Evolutionary conservation across 1,140 invertebrate genomes (phyloP), one percentile per base, ranked within the genome.

Genomic region (Adoxophyes honmai): DNA sequence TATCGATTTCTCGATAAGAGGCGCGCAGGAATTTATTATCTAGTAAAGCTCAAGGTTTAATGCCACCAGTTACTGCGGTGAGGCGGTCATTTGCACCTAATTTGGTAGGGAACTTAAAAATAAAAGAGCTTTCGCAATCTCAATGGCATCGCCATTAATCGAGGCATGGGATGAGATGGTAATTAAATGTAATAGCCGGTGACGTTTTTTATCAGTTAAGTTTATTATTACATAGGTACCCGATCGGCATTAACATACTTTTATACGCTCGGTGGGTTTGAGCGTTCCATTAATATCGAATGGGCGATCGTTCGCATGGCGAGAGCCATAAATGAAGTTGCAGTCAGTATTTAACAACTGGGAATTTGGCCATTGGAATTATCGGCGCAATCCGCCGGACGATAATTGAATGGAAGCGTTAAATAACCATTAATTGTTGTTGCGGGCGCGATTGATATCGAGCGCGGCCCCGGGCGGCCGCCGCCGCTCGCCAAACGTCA

Each of bases 341-440:
- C 58, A 13, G 58, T 52, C 59, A 57, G 67, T 75, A 76, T 73
- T 28, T 75, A 76, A 75, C 78, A 71, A 74, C 70, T 77, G 77
- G 70, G 74, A 81, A 80, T 81, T 81, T 61, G 74, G 68, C 66
- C 62, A 75, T 76, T 56, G 63, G 70, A 66, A 77, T 78, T 80
- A 81, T 84, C 70, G 74, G 61, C 56, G 70, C 76, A 75, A 81
- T 77, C 70, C 73, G 68, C 62, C 69, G 60, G 71, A 71, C 68
- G 61, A 76, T 80, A 81, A 83, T 86, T 84, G 78, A 86, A 84
- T 75, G 68, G 75, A 69, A 77, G 64, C 78, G 75, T 86, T 84
- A 83, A 84, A 84, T 84, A 74, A 75, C 67, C 73, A 81, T 84
- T 84, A 78, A 81, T 76, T 76, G 74, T 71, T 78, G 77, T 74